Base-by-base conservation (phyloP, 2,888 invertebrate genomes). In the Drosophila dives region DNA sequence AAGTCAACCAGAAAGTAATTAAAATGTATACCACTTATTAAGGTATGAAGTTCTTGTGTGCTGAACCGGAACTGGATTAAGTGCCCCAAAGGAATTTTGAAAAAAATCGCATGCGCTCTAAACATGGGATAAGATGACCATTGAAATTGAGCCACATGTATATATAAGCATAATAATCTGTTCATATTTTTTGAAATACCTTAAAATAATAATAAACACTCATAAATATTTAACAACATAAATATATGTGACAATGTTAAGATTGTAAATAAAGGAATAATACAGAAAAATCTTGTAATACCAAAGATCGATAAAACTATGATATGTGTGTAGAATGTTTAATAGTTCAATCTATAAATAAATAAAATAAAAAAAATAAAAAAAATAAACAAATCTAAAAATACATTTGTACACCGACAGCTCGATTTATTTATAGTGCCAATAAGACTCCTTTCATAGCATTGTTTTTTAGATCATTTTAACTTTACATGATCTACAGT, bases 1-100 rank as follows among this genome's bases (percentile, higher is more conserved):
- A 53, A 63, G 38, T 49, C 49, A 55, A 40, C 55, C 72, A 32
- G 42, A 54, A 61, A 62, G 40, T 60, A 74, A 40, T 75, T 69
- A 75, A 38, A 34, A 34, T 36, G 40, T 60, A 40, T 32, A 23
- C 29, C 48, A 61, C 38, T 68, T 23, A 38, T 29, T 40, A 34
- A 54, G 54, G 45, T 51, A 59, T 59, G 29, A 45, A 33, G 17
- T 23, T 58, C 32, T 48, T 64, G 29, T 40, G 55, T 26, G 50
- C 50, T 55, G 23, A 50, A 23, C 48, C 40, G 51, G 42, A 51
- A 68, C 32, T 67, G 58, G 51, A 68, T 60, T 53, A 69, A 15
- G 45, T 45, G 32, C 20, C 8, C 20, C 8, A 6, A 11, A 38
- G 29, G 40, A 34, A 29, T 66, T 56, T 29, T 4, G 2, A 12